Conservation (phyloP, 2,113 vertebrate genomes). For the Periophthalmus modestus region DNA sequence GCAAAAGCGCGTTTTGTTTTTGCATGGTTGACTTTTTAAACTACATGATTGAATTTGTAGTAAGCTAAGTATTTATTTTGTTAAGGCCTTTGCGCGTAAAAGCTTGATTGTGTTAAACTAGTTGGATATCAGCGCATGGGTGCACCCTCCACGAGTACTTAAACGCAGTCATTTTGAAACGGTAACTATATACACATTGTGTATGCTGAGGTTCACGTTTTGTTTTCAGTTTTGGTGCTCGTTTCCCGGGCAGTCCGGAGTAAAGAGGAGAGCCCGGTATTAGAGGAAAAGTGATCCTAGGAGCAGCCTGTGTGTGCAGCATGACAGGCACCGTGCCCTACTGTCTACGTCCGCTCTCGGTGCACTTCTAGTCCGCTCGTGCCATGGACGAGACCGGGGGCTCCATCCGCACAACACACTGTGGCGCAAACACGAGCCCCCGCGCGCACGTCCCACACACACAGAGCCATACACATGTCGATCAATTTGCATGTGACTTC, state of each 20-base stretch:
- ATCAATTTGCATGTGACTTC: slow-evolving; percentile 83
- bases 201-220: slow-evolving; percentile 42
- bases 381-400: slow-evolving; percentile 77
- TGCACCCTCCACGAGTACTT: background rate
- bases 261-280: slow-evolving; percentile 42
- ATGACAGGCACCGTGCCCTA: slow-evolving; percentile 41
- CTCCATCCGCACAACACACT: slow-evolving; percentile 62
- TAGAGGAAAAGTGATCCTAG: slow-evolving; percentile 44
- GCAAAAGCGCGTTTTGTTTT: slow-evolving; percentile 34
- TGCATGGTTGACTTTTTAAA: slow-evolving; percentile 4
- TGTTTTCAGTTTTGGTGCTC: no score
- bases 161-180: slow-evolving; percentile 29
- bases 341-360: slow-evolving; percentile 51
- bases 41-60: background rate
- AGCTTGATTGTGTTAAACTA: background rate
- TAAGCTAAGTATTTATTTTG: background rate
- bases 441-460: slow-evolving; percentile 59
- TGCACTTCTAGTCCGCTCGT: slow-evolving; percentile 72
- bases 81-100: slow-evolving; percentile 31
- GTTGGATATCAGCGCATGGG: background rate
- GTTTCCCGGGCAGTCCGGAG: no score
- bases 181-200: slow-evolving; percentile 32
- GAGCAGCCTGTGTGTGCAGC: slow-evolving; percentile 32
- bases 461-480: slow-evolving; percentile 52
- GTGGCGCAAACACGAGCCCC: slow-evolving; percentile 43